Conservation (phyloP, 2,888 invertebrate genomes). For the Ecdyonurus torrentis region DNA sequence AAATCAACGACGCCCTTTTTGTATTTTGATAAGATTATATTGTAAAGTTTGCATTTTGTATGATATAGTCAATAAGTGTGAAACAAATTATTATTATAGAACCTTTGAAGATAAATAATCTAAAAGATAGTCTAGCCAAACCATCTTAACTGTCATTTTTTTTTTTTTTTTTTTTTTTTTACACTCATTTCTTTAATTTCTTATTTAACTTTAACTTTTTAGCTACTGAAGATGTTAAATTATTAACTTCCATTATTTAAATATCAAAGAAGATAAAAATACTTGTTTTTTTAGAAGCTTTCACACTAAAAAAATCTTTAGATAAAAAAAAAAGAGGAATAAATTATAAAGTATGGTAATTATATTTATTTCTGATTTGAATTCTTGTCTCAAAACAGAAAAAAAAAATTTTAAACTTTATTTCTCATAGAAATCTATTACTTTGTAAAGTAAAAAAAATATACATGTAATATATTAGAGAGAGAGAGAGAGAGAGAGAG, state of each 20-base stretch:
- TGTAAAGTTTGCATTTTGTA: not conserved
- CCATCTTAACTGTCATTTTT: too few relatives aligned
- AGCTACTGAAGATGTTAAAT: not conserved
- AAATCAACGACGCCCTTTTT: too few relatives aligned
- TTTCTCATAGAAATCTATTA: too few relatives aligned
- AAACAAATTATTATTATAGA: not conserved
- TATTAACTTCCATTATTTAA: not conserved
- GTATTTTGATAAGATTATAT: too few relatives aligned
- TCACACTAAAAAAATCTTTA: not conserved
- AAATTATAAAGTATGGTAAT: not conserved
- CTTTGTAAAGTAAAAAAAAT: too few relatives aligned
- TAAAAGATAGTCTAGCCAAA: too few relatives aligned
- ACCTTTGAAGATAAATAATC: too few relatives aligned
- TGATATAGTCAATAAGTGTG: not conserved
- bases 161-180: too few relatives aligned
- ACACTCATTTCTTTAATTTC: too few relatives aligned
- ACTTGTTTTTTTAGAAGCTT: not conserved
- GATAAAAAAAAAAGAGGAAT: not conserved
- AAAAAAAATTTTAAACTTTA: not conserved
- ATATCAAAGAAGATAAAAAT: not conserved
- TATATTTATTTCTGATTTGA: not conserved
- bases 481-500: not conserved
- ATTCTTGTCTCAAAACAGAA: not conserved
- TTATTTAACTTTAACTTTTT: too few relatives aligned
- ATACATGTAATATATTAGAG: not conserved